A percentile compares a stretch with the other conserved stretches of the same genome.
phyloP scores from a whole-genome alignment of 2,113 vertebrate genomes.

The Rhadina sibilatrix region DNA sequence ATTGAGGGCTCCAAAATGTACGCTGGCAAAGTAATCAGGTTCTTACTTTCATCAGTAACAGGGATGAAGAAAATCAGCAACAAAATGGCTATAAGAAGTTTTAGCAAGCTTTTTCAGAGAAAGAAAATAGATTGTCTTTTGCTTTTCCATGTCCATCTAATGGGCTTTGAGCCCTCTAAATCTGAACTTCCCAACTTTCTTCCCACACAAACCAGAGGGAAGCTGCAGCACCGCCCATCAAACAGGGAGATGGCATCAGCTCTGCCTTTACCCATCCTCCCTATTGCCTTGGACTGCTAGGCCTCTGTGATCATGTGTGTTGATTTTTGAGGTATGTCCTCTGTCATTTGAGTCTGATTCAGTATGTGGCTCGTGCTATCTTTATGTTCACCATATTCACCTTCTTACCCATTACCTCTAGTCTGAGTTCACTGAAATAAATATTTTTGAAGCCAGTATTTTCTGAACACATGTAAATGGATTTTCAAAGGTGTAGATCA shows the following conservation, averaged over 20 bases:
- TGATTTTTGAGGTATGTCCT: neutral
- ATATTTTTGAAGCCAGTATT: neutral
- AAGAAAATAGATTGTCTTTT: neutral
- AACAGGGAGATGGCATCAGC: neutral
- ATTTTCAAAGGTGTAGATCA: neutral
- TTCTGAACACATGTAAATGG: neutral
- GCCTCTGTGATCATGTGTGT: neutral
- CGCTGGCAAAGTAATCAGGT: neutral
- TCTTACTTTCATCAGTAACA: neutral
- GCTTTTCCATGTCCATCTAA: neutral
- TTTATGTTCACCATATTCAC: neutral
- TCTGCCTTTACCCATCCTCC: neutral
- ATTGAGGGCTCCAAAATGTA: neutral
- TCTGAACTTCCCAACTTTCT: neutral
- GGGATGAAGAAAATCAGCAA: neutral
- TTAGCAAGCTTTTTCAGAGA: neutral
- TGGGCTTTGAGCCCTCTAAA: neutral
- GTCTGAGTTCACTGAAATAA: neutral
- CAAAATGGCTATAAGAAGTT: neutral
- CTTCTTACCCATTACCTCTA: neutral
- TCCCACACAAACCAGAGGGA: neutral
- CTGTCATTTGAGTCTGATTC: neutral
- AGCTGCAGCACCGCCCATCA: neutral
- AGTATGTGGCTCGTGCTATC: neutral
- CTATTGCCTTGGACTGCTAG: neutral